Conservation (phyloP, 2,888 invertebrate species). For the Pocota personata region DNA sequence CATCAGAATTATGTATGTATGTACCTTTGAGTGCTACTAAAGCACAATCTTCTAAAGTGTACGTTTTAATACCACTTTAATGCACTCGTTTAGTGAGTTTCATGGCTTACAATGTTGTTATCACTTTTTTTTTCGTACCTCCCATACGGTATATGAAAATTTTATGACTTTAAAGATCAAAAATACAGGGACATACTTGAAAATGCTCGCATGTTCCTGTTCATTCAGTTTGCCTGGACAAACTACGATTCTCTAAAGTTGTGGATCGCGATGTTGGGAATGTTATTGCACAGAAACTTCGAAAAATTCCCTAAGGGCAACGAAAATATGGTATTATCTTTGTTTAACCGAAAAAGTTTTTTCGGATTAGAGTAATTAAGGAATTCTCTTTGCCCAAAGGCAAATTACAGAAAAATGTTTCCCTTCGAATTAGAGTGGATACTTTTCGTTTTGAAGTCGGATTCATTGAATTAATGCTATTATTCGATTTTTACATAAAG, state of each 20-base stretch:
- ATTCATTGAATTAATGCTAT: not conserved
- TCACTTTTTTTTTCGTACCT: not conserved
- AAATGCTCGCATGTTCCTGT: not conserved
- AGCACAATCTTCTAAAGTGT: not conserved
- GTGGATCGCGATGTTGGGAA: not conserved
- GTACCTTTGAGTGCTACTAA: not conserved
- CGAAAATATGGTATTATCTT: not conserved
- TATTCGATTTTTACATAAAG: not conserved
- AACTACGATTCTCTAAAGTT: not conserved
- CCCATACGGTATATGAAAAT: not conserved
- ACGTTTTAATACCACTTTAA: not conserved
- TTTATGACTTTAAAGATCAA: not conserved
- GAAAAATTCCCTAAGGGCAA: not conserved
- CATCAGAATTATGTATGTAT: not conserved
- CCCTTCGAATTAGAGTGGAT: not conserved
- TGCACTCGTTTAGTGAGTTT: not conserved
- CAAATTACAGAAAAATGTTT: not conserved
- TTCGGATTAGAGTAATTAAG: slow-evolving; percentile 27
- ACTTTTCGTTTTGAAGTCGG: not conserved
- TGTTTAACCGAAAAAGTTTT: slow-evolving; percentile 15
- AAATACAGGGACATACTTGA: not conserved
- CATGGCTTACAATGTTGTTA: not conserved
- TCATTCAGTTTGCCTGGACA: not conserved
- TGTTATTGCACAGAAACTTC: slow-evolving; percentile 11
- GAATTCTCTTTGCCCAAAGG: slow-evolving; percentile 5